Base-by-base conservation (phyloP, 2,888 invertebrate genomes). In the Ennomos fuscantarius region DNA sequence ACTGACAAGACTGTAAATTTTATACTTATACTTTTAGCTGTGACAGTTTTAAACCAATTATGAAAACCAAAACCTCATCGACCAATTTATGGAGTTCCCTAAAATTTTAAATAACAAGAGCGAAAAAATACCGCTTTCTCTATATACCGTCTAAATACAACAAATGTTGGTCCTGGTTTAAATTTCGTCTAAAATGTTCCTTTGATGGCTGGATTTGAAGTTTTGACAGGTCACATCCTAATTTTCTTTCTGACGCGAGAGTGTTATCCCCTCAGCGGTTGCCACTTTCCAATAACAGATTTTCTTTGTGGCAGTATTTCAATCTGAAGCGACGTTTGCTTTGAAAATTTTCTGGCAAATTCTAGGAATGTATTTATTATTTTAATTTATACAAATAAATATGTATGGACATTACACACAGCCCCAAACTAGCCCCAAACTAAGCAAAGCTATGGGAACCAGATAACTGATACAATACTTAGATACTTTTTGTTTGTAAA, bases 141-240 rank as follows among this genome's bases (percentile, higher is more conserved):
- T 10, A 31, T 44, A 3, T 50, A n/a, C 32, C 10, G 8, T 1
- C 3, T 24, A 24, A 24, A 24, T 6, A 6, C 24, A 24, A 24
- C 24, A 0, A 24, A 24, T 24, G 6, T 49, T 49, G 24, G 59
- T 55, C 42, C 54, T 33, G 32, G 5, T 40, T 40, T 13, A 24
- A 47, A 34, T n/a, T 12, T 51, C 31, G 52, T 52, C 42, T 40
- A 48, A 52, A 57, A 47, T 59, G 81, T 80, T 76, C 73, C 77
- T 79, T 77, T 84, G 86, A 85, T 79, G 81, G 76, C 87, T 91
- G 91, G 78, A 80, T 87, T 86, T 91, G 91, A 91, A 89, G 88
- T 89, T 89, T 89, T 89, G 90, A 91, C 89, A 78, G 83, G 82
- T 84, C 86, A 81, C 87, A 86, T 88, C 85, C 89, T 91, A 91